Evolutionary conservation across 2,888 invertebrate genomes (phyloP).

Genomic region (Chloromyia formosa): DNA sequence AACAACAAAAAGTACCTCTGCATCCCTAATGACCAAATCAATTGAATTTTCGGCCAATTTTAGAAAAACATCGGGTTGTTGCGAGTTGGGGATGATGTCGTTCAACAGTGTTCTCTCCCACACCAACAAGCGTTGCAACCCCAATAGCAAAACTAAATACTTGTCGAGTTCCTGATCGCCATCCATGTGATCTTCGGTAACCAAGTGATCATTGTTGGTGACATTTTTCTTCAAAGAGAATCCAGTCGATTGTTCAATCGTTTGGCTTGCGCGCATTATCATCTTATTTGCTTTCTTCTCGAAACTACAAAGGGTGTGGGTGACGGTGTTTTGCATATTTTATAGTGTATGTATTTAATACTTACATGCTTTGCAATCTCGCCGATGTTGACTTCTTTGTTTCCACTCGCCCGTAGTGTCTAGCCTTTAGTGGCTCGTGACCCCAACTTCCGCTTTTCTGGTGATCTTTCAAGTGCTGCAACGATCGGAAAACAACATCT

Average conservation of each 20-base stretch:
- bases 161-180: conserved; percentile 86
- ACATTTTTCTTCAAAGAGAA: conserved; percentile 71
- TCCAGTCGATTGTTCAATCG: conserved; percentile 82
- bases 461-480: conserved; percentile 81
- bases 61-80: conserved; percentile 85
- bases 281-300: conserved; percentile 85
- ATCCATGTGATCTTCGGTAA: conserved; percentile 62
- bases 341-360: neutral
- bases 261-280: conserved; percentile 84
- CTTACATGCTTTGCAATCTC: conserved; percentile 81
- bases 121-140: conserved; percentile 84
- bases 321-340: conserved; percentile 22
- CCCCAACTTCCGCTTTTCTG: conserved; percentile 81
- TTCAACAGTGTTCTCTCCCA: conserved; percentile 85
- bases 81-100: conserved; percentile 82
- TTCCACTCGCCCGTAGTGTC: conserved; percentile 73
- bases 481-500: conserved; percentile 76
- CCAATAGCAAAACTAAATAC: conserved; percentile 83
- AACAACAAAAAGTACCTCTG: conserved; percentile 70
- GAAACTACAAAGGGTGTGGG: conserved; percentile 64
- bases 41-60: conserved; percentile 85
- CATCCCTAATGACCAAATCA: conserved; percentile 84
- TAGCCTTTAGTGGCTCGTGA: conserved; percentile 71
- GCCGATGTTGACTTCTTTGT: conserved; percentile 82
- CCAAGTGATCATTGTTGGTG: conserved; percentile 61